Evolutionary conservation across 2,888 invertebrate genomes (phyloP), one percentile per base, ranked within the genome.

Genomic region (Epirrhoe tristata): DNA sequence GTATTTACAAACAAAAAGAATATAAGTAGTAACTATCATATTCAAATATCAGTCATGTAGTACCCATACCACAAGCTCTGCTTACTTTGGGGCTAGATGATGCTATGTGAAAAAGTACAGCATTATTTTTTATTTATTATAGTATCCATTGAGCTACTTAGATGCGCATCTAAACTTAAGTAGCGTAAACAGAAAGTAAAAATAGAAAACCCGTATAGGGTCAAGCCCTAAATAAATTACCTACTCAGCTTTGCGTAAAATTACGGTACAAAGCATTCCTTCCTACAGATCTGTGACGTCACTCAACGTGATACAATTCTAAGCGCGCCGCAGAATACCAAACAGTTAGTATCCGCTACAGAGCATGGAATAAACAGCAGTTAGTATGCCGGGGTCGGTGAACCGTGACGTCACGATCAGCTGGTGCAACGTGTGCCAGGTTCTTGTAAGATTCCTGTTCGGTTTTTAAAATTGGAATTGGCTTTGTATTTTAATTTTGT

Each of bases 391-490:
- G 54, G 77, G 91, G 88, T 89, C 89, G 82, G 62, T 81, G 89
- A 84, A 89, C 90, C 76, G 77, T 90, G 90, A 91, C 91, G 91
- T 91, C 89, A 89, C 81, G 73, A 87, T 87, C 91, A 91, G 90
- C 92, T 92, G 91, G 81, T 82, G 86, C 85, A 83, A 76, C 81
- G 78, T 78, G 56, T 56, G 58, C 43, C 58, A 52, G 54, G 48
- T 31, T 54, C 53, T 55, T 57, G 24, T 24, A 17, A n/a, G 16
- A 58, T 60, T 59, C 63, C 63, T 57, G 67, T 83, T 87, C 74
- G 87, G 85, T 43, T 31, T 69, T 67, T 61, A 48, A 88, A 87
- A 82, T 57, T 63, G 63, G 55, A 67, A 64, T 61, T 46, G 24
- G 16, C 16, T 17, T 54, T 50, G 57, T 14, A 14, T 52, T 46